Percentiles rank a stretch among this genome's conserved stretches.
phyloP scores from a whole-genome alignment of 2,113 vertebrate genomes.

The human (Homo sapiens) region DNA sequence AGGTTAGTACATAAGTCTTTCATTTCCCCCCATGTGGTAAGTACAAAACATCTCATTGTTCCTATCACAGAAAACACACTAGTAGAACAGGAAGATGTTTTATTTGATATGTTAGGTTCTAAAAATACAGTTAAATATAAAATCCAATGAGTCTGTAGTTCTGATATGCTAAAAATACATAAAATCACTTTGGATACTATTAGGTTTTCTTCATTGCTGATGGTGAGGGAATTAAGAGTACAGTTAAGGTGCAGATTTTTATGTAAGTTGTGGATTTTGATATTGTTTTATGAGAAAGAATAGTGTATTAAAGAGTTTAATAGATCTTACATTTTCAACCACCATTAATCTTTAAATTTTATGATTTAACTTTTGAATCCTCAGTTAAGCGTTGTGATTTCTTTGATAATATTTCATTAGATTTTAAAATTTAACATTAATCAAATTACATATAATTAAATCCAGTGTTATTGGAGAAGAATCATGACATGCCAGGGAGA shows the following conservation, averaged over 20 bases:
- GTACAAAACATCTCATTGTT: background rate
- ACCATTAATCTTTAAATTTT: constrained; percentile 64
- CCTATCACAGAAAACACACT: background rate
- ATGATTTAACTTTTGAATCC: constrained; percentile 56
- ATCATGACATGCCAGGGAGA: background rate
- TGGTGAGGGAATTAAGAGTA: background rate
- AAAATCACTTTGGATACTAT: background rate
- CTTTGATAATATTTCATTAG: constrained; percentile 64
- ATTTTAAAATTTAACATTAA: constrained; percentile 68
- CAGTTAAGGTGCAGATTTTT: background rate
- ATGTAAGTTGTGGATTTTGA: background rate
- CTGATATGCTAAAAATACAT: background rate
- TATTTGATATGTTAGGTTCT: background rate
- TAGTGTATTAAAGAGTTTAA: background rate
- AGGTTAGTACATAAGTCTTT: background rate
- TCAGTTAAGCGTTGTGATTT: constrained; percentile 64
- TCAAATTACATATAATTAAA: constrained; percentile 66
- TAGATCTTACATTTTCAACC: constrained; percentile 10
- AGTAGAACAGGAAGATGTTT: background rate
- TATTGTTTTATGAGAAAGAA: background rate
- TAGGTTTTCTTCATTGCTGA: background rate
- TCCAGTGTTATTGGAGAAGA: background rate
- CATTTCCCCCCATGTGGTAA: background rate
- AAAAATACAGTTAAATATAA: background rate
- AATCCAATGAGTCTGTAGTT: background rate